These are phyloP conservation scores for Aix galericulata DNA, from an alignment of 2,113 vertebrate genomes.

Conservation along the genomic window DNA sequence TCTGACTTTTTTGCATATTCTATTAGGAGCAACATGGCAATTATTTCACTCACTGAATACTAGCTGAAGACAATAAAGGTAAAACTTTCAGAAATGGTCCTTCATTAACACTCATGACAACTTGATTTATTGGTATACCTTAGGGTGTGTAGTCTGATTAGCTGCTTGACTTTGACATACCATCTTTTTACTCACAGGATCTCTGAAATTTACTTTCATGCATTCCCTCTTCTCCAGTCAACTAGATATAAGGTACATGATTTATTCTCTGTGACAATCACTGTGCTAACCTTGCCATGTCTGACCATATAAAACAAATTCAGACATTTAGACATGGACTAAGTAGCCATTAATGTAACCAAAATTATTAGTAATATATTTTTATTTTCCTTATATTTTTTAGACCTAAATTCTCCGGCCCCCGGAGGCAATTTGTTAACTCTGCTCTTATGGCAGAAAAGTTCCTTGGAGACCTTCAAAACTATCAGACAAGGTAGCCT, in stretches of 20 bases:
- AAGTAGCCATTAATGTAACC: background rate
- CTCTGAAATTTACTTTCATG: background rate
- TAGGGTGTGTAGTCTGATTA: background rate
- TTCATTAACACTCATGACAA: conserved; percentile 3
- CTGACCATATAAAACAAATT: background rate
- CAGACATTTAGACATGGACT: background rate
- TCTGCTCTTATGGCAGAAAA: background rate
- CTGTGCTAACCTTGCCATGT: background rate
- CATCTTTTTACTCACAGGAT: background rate
- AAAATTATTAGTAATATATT: background rate
- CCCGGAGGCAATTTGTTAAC: background rate
- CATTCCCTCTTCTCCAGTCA: background rate
- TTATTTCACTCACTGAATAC: background rate
- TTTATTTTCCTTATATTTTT: background rate
- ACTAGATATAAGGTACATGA: background rate
- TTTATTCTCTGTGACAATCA: conserved; percentile 1
- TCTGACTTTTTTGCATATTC: background rate
- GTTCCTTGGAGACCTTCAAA: background rate
- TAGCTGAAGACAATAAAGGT: background rate
- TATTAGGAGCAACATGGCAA: background rate
- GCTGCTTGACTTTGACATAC: conserved; percentile 1
- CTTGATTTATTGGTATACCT: background rate
- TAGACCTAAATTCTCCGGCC: background rate
- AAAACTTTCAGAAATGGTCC: background rate
- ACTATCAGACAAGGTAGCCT: background rate